Conservation (phyloP, 2,888 invertebrate species). For the Gortyna flavago region DNA sequence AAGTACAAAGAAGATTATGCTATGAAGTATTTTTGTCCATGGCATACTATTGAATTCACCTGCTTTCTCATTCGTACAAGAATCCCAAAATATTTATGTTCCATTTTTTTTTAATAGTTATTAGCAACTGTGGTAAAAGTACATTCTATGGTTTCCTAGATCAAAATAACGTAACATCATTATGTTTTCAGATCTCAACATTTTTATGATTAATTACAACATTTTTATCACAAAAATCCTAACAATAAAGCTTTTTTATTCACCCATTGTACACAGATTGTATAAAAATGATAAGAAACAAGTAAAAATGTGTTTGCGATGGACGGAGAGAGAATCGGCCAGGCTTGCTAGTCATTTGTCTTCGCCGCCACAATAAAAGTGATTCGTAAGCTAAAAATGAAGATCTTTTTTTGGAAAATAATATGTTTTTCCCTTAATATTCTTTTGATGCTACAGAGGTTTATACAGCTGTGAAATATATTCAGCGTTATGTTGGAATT, state of each 20-base stretch:
- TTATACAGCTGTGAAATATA: conserved; percentile 34
- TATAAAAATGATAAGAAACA: conserved; percentile 53
- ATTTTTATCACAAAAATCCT: conserved; percentile 19
- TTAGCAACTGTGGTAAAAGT: not conserved
- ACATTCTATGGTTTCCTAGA: not conserved
- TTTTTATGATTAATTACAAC: conserved; percentile 29
- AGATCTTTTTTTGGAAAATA: conserved; percentile 55
- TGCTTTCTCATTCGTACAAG: not conserved
- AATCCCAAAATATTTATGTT: not conserved
- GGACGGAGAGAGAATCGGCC: conserved; percentile 61
- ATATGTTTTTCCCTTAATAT: conserved; percentile 58
- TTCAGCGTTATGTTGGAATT: conserved; percentile 2
- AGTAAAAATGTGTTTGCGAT: conserved; percentile 66
- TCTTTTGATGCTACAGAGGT: conserved; percentile 37
- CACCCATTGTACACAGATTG: conserved; percentile 54
- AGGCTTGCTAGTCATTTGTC: conserved; percentile 69
- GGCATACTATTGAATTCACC: not conserved
- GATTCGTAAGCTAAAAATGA: conserved; percentile 66
- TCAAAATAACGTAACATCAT: not conserved
- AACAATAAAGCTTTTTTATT: conserved; percentile 41
- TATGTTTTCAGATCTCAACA: not conserved
- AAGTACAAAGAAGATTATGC: not conserved
- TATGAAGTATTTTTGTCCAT: too few relatives aligned
- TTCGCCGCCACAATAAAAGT: conserved; percentile 68
- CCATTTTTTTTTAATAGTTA: not conserved